phyloP scores from a whole-genome alignment of 2,888 invertebrate species.

The Apodemia hepburni region DNA sequence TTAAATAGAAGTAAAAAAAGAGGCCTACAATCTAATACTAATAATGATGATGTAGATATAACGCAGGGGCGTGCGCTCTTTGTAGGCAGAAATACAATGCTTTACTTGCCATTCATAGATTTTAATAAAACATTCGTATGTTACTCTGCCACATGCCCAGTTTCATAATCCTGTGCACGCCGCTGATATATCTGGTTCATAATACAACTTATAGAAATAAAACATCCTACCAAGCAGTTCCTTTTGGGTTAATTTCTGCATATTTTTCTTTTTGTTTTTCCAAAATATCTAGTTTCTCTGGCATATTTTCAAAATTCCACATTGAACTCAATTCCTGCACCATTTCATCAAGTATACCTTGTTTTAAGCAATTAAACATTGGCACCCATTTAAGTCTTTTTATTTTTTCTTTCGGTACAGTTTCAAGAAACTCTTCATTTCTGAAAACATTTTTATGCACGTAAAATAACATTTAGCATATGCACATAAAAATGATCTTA shows the following conservation, averaged over 20 bases:
- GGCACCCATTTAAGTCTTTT: conserved; percentile 67
- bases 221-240: conserved; percentile 45
- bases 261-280: conserved; percentile 66
- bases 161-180: no score
- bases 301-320: conserved; percentile 71
- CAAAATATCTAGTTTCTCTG: conserved; percentile 54
- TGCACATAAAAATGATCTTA: no score
- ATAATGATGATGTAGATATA: no score
- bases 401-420: conserved; percentile 62
- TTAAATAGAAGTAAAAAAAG: no score
- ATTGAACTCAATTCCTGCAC: conserved; percentile 60
- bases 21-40: no score
- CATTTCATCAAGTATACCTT: conserved; percentile 62
- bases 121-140: no score
- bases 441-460: conserved; percentile 30
- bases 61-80: no score
- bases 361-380: conserved; percentile 65
- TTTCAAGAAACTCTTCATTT: conserved; percentile 68
- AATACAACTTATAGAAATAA: background rate
- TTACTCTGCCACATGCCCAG: no score
- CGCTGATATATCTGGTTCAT: no score
- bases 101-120: no score
- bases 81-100: no score
- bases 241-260: conserved; percentile 44
- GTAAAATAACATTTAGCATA: no score